A percentile compares a stretch with the other conserved stretches of the same genome.
phyloP scores from a whole-genome alignment of 2,797 vertebrate species.

The Sebastes paucispinis region DNA sequence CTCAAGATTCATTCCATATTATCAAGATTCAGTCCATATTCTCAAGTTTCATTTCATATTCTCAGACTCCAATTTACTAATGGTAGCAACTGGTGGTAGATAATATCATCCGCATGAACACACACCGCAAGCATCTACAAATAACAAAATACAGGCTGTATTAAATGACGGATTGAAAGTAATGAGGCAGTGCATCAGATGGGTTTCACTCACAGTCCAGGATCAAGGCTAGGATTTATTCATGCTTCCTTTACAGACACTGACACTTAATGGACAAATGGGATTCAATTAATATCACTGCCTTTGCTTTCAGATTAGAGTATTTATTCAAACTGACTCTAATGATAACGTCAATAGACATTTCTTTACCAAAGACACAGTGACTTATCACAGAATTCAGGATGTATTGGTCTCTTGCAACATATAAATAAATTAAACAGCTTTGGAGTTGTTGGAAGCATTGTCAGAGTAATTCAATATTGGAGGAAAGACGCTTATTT shows the following conservation, averaged over 20 bases:
- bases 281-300: background rate
- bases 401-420: background rate
- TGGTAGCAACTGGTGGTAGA: background rate
- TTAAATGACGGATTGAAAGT: background rate
- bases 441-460: background rate
- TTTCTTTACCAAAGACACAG: background rate
- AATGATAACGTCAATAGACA: background rate
- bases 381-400: background rate
- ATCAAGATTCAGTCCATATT: too few species aligned
- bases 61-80: background rate
- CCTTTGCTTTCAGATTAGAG: slow-evolving; percentile 1
- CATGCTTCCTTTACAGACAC: background rate
- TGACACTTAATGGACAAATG: background rate
- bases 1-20: too few species aligned
- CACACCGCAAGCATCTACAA: background rate
- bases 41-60: too few species aligned
- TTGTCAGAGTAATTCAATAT: background rate
- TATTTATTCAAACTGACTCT: background rate
- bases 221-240: slow-evolving; percentile 10
- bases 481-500: background rate
- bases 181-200: background rate
- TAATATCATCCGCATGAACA: background rate
- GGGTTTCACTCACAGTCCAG: background rate
- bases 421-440: background rate
- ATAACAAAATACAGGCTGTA: background rate